phyloP scores from a whole-genome alignment of 2,113 vertebrate species.

The Peromyscus californicus region DNA sequence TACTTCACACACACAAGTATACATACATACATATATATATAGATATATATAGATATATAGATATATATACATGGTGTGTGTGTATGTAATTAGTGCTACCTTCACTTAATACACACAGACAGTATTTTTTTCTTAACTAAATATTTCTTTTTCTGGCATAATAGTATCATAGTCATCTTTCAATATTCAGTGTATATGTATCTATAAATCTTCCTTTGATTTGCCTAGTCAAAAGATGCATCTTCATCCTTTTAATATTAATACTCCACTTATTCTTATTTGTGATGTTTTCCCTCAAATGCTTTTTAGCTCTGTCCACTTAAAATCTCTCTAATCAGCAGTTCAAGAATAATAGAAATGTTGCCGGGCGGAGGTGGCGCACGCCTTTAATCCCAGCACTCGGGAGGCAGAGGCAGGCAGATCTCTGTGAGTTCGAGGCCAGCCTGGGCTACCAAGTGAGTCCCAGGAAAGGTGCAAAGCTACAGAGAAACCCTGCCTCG shows the following conservation, averaged over 20 bases:
- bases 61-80: background rate
- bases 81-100: background rate
- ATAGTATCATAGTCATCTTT: background rate
- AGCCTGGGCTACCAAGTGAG: no score
- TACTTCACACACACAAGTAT: background rate
- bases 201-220: conserved; percentile 13
- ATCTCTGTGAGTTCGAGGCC: no score
- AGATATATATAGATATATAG: no score
- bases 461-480: no score
- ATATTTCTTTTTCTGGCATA: conserved; percentile 17
- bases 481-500: no score
- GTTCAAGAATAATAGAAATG: background rate
- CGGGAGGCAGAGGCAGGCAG: no score
- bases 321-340: background rate
- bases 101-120: background rate
- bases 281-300: background rate
- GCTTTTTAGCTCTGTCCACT: background rate
- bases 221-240: background rate
- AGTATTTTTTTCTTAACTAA: background rate
- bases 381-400: no score
- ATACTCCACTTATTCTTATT: background rate
- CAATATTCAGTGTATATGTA: background rate
- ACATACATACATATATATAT: background rate
- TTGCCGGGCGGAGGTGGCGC: no score
- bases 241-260: background rate